phyloP scores from a whole-genome alignment of 2,888 invertebrate genomes.

The Mystacides longicornis region DNA sequence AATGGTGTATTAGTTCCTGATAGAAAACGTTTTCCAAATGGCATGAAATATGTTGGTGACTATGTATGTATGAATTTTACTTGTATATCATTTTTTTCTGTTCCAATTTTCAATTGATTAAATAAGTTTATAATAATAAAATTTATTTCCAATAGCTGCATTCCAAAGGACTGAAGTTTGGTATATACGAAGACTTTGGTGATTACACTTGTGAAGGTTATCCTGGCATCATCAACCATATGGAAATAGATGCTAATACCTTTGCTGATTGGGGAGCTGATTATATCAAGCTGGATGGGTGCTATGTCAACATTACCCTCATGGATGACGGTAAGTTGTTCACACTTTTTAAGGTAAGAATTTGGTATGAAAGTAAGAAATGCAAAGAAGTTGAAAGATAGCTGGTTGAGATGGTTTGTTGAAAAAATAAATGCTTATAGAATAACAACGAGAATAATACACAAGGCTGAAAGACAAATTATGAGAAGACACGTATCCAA shows the following conservation, averaged over 20 bases:
- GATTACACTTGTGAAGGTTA: slow-evolving; percentile 69
- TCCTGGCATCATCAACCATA: slow-evolving; percentile 60
- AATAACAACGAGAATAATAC: too few species aligned
- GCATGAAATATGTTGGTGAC: slow-evolving; percentile 52
- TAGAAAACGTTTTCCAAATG: slow-evolving; percentile 51
- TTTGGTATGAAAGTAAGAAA: too few species aligned
- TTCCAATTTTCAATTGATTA: background rate
- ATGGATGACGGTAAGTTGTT: slow-evolving; percentile 44
- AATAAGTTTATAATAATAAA: background rate
- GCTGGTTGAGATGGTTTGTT: too few species aligned
- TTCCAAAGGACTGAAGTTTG: slow-evolving; percentile 62
- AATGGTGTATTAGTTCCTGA: slow-evolving; percentile 47
- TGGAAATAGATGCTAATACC: slow-evolving; percentile 61
- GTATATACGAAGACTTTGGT: slow-evolving; percentile 74
- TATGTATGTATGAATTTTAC: slow-evolving; percentile 41
- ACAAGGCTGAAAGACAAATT: too few species aligned
- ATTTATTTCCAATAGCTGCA: slow-evolving; percentile 50
- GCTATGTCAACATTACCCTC: slow-evolving; percentile 54
- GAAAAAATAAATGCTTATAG: too few species aligned
- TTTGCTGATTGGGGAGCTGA: slow-evolving; percentile 76
- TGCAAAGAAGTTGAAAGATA: too few species aligned
- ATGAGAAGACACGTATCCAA: too few species aligned
- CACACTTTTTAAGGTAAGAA: too few species aligned
- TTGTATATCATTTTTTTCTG: too few species aligned
- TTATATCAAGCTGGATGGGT: slow-evolving; percentile 75